Percentiles rank a stretch among this genome's conserved stretches.
phyloP scores from a whole-genome alignment of 1,140 invertebrate species.

The Listronotus oregonensis region DNA sequence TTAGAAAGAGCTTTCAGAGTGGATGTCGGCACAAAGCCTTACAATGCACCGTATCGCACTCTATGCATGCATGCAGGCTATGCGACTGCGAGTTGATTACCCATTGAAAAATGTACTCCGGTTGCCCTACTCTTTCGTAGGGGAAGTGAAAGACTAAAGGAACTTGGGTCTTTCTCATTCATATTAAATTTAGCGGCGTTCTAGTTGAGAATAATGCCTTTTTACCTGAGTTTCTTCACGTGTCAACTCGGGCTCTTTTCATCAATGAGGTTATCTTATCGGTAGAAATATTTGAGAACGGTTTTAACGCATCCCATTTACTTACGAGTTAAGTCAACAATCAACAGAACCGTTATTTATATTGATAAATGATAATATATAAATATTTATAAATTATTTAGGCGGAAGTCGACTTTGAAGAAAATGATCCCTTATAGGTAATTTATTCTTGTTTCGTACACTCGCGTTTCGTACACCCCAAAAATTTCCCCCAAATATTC shows the following conservation, averaged over 20 bases:
- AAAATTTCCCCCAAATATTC: no score
- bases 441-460: no score
- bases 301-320: no score
- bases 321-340: no score
- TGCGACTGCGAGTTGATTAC: constrained; percentile 24
- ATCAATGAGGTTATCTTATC: constrained; percentile 27
- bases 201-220: constrained; percentile 28
- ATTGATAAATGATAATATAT: background rate
- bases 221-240: constrained; percentile 19
- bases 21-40: background rate
- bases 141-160: constrained; percentile 25
- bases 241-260: constrained; percentile 9
- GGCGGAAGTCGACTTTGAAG: no score
- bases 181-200: constrained; percentile 20
- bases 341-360: constrained; percentile 1
- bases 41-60: background rate
- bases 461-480: no score
- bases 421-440: no score
- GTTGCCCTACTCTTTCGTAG: constrained; percentile 26
- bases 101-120: constrained; percentile 34
- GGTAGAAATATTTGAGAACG: background rate
- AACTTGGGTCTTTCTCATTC: constrained; percentile 24
- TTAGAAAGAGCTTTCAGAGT: constrained; percentile 6
- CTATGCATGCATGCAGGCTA: constrained; percentile 25
- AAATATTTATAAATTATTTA: background rate